Base-by-base conservation (phyloP, 2,113 vertebrate genomes). In the Regulus satrapa region DNA sequence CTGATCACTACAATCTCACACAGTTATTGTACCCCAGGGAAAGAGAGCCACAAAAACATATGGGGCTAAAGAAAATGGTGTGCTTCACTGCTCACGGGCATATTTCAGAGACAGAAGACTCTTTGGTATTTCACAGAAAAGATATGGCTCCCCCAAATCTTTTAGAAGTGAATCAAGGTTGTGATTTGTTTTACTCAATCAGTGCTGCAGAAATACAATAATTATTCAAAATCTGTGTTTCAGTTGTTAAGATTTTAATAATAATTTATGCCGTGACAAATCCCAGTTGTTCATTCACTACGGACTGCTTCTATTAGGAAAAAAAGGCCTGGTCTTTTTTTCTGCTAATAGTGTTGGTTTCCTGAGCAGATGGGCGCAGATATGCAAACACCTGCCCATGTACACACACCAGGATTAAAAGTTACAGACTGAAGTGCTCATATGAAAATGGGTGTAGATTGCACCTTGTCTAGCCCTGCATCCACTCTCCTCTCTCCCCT, bases 31-130 rank as follows among this genome's bases (percentile, higher is more conserved):
- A 89, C 97, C 96, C 94, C 76, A 82, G 97, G 97, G 97, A 97
- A 94, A 96, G 45, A 41, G 92, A 97, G 93, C 90, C 94, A 92
- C 79, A 91, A 91, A 96, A 97, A 56, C 97, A 97, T 97, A 95
- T 91, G 94, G 95, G 88, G 86, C 89, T 94, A 81, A 83, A 95
- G 94, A 93, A 69, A 71, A 86, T 20, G 24, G 34, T 88, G 84
- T 95, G 92, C 92, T 88, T 93, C 73, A 20, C 36, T 91, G 89
- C 94, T 95, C 94, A 92, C 67, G 8, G 91, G 83, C 41, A 4
- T 91, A 25, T 88, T 85, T 79, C 78, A 79, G 91, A 85, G 92
- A 91, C 86, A 92, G 38, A 68, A 62, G 82, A 64, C 64, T 83
- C 74, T 79, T 54, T 26, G 54, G 31, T 88, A 32, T 87, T 78